Base-by-base conservation (phyloP, 2,113 vertebrate species). In the Hystrix brachyura region DNA sequence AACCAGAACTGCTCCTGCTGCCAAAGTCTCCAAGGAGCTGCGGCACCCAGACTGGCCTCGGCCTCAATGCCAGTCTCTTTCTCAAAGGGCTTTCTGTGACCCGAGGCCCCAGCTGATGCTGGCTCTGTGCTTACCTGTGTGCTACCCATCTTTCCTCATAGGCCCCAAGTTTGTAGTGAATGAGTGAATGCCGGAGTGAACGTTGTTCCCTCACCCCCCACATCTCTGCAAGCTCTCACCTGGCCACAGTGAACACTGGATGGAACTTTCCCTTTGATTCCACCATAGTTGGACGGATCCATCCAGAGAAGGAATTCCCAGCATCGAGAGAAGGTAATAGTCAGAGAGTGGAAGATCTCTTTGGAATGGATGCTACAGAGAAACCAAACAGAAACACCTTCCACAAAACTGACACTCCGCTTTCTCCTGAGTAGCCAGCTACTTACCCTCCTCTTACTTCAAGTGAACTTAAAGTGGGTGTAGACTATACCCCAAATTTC, bases 291-390 rank as follows among this genome's bases (percentile, higher is more conserved):
- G n/a, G 99, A 98, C 2, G 99, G 99, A 96, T 99, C 99, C 99
- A 99, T 99, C 99, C 99, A 99, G 71, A 99, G 98, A 95, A 99
- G 97, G 95, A 99, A 99, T 96, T 99, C 99, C 99, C 99, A 99
- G 98, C 99, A 99, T 27, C 99, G 99, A 4, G 99, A 99, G 98
- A 99, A 99, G 2, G 99, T 99, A 96, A 99, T 99, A 17, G 99
- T 99, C 98, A 99, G 97, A 21, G 99, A 99, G 97, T 99, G 99
- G 98, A 99, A 99, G 98, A 99, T 99, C 97, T 99, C 99, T 95
- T 99, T 99, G 0, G 99, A 99, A 96, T 99, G 99, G 94, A 99
- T 99, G 98, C 99, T 99, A 95, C 84, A 67, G 96, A 79, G 87
- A 29, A 48, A 46, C 27, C 78, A 80, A 38, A 71, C 19, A 86